A percentile compares a stretch with the other conserved stretches of the same genome.
Conservation (phyloP, 2,797 vertebrate species). For the Artibeus jamaicensis region DNA sequence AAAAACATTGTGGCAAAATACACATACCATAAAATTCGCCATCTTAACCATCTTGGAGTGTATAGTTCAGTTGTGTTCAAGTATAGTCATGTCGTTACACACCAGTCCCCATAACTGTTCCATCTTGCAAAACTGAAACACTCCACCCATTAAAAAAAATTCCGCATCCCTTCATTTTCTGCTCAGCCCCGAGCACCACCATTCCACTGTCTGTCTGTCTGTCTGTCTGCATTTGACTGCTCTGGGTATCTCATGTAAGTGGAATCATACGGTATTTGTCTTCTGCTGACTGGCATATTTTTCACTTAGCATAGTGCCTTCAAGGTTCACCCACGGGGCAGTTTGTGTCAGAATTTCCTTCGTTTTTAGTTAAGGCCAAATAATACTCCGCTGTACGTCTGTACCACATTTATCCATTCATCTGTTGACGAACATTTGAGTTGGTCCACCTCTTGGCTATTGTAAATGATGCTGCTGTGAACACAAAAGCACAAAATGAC, state of each 20-base stretch:
- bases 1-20: background rate
- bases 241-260: background rate
- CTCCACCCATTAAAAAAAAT: background rate
- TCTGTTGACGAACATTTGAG: background rate
- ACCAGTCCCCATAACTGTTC: background rate
- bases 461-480: background rate
- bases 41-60: background rate
- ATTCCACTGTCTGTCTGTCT: background rate
- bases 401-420: background rate
- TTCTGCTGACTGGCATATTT: background rate
- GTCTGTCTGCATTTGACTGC: background rate
- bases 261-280: background rate
- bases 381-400: background rate
- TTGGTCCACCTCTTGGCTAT: background rate
- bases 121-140: background rate
- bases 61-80: background rate
- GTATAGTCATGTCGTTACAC: background rate
- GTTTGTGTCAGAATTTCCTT: background rate
- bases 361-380: background rate
- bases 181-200: background rate
- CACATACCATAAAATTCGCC: background rate
- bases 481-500: background rate
- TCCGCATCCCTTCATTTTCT: rapidly evolving
- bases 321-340: background rate
- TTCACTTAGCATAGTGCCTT: background rate